A percentile compares a stretch with the other conserved stretches of the same genome.
These are phyloP conservation scores for Drosophila bunnanda DNA, from an alignment of 2,888 invertebrate genomes.

Conservation along the genomic window DNA sequence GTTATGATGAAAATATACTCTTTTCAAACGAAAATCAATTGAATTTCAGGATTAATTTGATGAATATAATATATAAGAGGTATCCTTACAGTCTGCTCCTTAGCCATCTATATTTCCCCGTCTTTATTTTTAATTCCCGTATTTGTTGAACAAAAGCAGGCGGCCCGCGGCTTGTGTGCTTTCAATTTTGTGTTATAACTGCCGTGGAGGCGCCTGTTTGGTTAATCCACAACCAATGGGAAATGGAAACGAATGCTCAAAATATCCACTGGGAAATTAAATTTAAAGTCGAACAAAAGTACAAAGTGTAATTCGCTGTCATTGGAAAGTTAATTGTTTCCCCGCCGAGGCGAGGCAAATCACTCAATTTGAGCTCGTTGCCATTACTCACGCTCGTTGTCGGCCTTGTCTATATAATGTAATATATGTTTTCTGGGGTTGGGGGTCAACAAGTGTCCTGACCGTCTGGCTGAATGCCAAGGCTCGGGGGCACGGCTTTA, in stretches of 20 bases:
- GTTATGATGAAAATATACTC: background rate
- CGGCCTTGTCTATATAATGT: conserved; percentile 18
- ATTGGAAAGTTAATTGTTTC: conserved; percentile 27
- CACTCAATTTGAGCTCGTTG: conserved; percentile 38
- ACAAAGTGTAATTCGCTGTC: conserved; percentile 22
- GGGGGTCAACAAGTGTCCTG: conserved; percentile 50
- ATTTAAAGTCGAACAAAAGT: conserved; percentile 19
- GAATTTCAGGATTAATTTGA: background rate
- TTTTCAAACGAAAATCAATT: background rate
- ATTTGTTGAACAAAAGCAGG: conserved; percentile 23
- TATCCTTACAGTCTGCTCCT: background rate
- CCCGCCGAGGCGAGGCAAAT: conserved; percentile 21
- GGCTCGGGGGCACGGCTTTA: conserved; percentile 15
- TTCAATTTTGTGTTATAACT: conserved; percentile 55
- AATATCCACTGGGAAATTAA: conserved; percentile 32
- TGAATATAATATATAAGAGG: background rate
- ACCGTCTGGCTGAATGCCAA: conserved; percentile 42
- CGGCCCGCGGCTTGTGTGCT: conserved; percentile 59
- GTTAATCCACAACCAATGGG: conserved; percentile 20
- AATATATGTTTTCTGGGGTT: conserved; percentile 3
- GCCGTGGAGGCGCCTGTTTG: conserved; percentile 4
- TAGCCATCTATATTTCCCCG: background rate
- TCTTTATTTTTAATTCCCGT: conserved; percentile 12
- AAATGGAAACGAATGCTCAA: conserved; percentile 26
- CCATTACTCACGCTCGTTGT: conserved; percentile 35